Conservation (phyloP, 1,140 invertebrate species). For the Lysiphlebus fabarum region DNA sequence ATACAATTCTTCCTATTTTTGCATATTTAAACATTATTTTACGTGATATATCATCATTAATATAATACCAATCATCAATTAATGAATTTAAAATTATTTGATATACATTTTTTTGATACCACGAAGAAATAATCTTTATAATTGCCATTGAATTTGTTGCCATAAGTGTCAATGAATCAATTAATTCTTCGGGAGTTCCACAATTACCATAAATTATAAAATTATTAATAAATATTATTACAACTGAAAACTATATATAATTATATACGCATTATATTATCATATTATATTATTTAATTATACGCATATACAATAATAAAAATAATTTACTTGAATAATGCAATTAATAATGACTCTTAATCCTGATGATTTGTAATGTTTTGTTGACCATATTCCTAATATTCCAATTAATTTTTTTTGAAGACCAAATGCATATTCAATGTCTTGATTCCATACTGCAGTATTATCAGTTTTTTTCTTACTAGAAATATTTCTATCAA, state of each 20-base stretch:
- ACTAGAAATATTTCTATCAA: too few relatives aligned
- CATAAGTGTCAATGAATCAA: conserved; percentile 2
- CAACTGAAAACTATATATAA: neutral
- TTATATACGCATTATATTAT: too few relatives aligned
- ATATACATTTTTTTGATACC: conserved; percentile 12
- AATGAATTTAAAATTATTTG: conserved; percentile 13
- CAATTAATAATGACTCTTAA: neutral
- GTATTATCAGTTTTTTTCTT: too few relatives aligned
- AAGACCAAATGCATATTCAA: too few relatives aligned
- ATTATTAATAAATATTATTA: neutral
- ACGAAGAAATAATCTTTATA: conserved; percentile 15
- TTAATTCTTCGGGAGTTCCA: neutral
- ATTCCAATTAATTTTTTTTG: too few relatives aligned
- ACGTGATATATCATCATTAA: neutral
- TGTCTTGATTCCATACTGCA: too few relatives aligned
- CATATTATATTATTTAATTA: too few relatives aligned
- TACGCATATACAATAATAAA: too few relatives aligned
- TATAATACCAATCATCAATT: conserved; percentile 18
- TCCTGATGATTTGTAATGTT: neutral
- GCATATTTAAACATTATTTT: conserved; percentile 18
- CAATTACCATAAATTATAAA: neutral
- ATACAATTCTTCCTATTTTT: conserved; percentile 18
- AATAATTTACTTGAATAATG: too few relatives aligned
- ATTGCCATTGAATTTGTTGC: conserved; percentile 14
- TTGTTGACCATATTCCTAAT: too few relatives aligned